Evolutionary conservation across 2,888 invertebrate species (phyloP), one percentile per base, ranked within the genome.

Genomic region (Chirona hameri): DNA sequence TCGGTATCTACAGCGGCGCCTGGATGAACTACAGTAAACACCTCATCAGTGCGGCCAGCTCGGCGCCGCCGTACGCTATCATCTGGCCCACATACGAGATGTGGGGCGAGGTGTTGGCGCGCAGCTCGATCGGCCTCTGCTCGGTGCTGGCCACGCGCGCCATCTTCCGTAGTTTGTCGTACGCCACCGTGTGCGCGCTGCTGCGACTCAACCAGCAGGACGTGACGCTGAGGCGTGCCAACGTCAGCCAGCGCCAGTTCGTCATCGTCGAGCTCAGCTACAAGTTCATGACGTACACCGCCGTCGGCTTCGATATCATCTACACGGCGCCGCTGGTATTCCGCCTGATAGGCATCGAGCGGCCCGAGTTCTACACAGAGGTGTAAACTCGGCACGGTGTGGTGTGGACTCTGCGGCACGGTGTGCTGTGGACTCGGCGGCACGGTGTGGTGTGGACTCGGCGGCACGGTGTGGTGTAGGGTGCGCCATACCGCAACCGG

Each of bases 1-100:
- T 92, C 1, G 96, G 96, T 81, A 91, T 95, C 84, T 91, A 93
- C 81, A 88, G 92, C 4, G 96, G 95, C 31, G 92, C 94, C 10
- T 96, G 96, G 96, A 89, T 93, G 72, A 95, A 95, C 89, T 95
- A 92, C 88, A 94, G 93, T 87, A 90, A 93, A 24, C 95, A 95
- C n/a, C 86, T 88, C 14, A 90, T 91, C 87, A 90, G 93, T 90
- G 88, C 88, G 0, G 90, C 91, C 85, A 87, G 90, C n/a, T 88
- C 89, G 15, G 89, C 90, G 55, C 94, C 94, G 12, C 94, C 94
- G 0, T 95, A 94, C 88, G 88, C 90, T 83, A 92, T 96, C 86
- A 91, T 93, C 86, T 94, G 95, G 93, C 95, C 95, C 15, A 92
- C 93, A 1, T 91, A 91, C 84, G 90, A 91, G 85, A 94, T 94